Evolutionary conservation across 1,140 invertebrate species (phyloP).

Genomic region (Drosophila nigromelanica): DNA sequence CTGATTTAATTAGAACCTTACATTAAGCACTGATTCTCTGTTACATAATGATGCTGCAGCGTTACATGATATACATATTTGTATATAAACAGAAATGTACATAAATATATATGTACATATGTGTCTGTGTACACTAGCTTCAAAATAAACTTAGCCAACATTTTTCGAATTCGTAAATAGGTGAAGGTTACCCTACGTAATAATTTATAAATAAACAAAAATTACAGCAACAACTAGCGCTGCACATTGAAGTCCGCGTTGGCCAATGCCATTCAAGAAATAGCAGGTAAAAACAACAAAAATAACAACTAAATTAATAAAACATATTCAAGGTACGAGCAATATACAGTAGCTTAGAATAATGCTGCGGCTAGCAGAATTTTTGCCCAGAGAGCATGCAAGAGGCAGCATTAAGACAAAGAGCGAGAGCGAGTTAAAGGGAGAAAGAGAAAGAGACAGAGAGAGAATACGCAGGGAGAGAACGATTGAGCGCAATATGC

Average conservation of each 20-base stretch:
- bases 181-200: slow-evolving; percentile 76
- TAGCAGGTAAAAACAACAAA: slow-evolving; percentile 2
- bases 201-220: slow-evolving; percentile 65
- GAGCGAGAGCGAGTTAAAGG: not conserved
- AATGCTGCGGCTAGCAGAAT: slow-evolving; percentile 60
- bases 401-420: not conserved
- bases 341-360: slow-evolving; percentile 63
- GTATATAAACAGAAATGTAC: too few species aligned
- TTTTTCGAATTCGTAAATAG: slow-evolving; percentile 52
- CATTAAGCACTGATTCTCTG: slow-evolving; percentile 59
- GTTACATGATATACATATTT: not conserved
- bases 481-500: slow-evolving; percentile 32
- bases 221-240: slow-evolving; percentile 43
- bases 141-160: not conserved
- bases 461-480: not conserved
- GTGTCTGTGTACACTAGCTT: not conserved
- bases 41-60: slow-evolving; percentile 58
- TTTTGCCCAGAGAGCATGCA: not conserved
- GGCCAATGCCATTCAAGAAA: slow-evolving; percentile 30
- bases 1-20: slow-evolving; percentile 65
- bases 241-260: slow-evolving; percentile 18
- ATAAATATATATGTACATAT: not conserved
- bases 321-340: slow-evolving; percentile 67
- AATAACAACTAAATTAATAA: slow-evolving; percentile 37
- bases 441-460: not conserved